Conservation (phyloP, 2,113 vertebrate genomes). For the Blennius ocellaris region DNA sequence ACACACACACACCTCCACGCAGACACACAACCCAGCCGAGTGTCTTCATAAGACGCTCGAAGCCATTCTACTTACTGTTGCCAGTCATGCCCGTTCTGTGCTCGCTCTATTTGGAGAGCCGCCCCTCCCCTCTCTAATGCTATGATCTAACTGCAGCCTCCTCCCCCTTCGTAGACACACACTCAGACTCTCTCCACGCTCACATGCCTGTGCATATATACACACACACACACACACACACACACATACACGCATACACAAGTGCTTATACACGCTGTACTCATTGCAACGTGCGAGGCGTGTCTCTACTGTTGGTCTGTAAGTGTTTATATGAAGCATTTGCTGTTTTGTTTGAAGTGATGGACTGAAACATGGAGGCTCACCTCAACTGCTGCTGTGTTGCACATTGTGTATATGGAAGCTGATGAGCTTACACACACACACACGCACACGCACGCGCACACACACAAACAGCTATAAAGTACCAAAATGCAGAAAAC, state of each 20-base stretch:
- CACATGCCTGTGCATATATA: conserved; percentile 43
- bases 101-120: conserved; percentile 73
- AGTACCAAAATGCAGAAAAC: conserved; percentile 25
- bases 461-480: conserved; percentile 22
- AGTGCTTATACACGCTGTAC: conserved; percentile 19
- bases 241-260: conserved; percentile 6
- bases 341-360: conserved; percentile 49
- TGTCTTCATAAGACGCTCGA: conserved; percentile 55
- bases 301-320: conserved; percentile 48
- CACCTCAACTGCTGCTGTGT: conserved; percentile 20
- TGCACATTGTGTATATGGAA: conserved; percentile 29
- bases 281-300: conserved; percentile 40
- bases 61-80: conserved; percentile 59
- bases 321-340: conserved; percentile 36
- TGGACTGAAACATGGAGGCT: conserved; percentile 35
- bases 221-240: not conserved
- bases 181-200: conserved; percentile 37
- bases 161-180: conserved; percentile 63
- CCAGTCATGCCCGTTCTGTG: conserved; percentile 61
- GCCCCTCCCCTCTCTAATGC: conserved; percentile 74
- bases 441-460: too few relatives aligned
- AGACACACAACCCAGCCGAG: conserved; percentile 9
- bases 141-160: conserved; percentile 79
- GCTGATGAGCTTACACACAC: conserved; percentile 15
- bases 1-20: conserved; percentile 27